These are phyloP conservation scores for Reticulitermes speratus DNA, from an alignment of 1,140 invertebrate species.

Conservation along the genomic window DNA sequence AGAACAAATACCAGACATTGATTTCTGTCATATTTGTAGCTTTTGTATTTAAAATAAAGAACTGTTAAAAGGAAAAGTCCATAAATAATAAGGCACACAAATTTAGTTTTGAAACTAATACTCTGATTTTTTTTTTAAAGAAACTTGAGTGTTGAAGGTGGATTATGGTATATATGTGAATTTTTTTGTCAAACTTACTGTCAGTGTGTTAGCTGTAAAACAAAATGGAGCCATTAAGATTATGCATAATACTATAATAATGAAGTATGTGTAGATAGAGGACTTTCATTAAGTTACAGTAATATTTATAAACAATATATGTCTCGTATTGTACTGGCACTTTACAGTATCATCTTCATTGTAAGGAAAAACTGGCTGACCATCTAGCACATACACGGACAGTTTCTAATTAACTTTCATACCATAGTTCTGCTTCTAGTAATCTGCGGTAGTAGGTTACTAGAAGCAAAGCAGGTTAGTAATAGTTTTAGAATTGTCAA, in stretches of 20 bases:
- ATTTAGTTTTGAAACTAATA: neutral
- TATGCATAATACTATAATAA: neutral
- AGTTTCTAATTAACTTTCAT: no score
- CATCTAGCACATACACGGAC: no score
- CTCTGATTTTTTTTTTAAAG: neutral
- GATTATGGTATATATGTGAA: neutral
- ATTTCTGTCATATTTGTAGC: no score
- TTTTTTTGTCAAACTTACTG: neutral
- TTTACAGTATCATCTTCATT: neutral
- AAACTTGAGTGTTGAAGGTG: neutral
- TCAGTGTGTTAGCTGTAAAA: neutral
- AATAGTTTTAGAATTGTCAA: no score
- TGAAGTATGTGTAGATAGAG: neutral
- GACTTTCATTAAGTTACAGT: conserved; percentile 10
- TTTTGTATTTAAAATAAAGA: neutral
- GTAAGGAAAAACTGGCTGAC: neutral
- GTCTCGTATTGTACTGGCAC: neutral
- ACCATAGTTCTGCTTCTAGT: no score
- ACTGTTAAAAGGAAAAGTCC: neutral
- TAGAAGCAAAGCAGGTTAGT: no score
- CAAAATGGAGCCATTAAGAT: neutral
- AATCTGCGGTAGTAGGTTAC: no score
- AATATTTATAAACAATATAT: neutral
- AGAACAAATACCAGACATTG: no score
- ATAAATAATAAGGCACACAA: neutral